phyloP scores from a whole-genome alignment of 2,797 vertebrate species.

The Chromobotia macracanthus region DNA sequence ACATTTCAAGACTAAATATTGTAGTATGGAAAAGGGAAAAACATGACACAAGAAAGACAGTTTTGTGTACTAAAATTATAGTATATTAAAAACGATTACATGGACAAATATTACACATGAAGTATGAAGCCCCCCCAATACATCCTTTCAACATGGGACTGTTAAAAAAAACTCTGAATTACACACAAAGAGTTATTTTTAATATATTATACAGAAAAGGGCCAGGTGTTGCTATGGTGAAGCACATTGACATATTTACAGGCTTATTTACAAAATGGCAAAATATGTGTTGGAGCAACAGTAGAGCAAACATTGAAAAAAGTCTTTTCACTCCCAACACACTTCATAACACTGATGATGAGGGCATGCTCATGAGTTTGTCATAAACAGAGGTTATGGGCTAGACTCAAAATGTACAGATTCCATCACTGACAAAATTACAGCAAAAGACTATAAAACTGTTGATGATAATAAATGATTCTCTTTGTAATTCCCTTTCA shows the following conservation, averaged over 20 bases:
- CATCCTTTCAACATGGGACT: conserved; percentile 87
- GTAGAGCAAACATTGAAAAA: too few species aligned
- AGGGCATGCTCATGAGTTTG: too few species aligned
- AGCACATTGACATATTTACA: conserved; percentile 63
- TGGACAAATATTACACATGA: conserved; percentile 88
- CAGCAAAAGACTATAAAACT: too few species aligned
- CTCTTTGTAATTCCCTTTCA: too few species aligned
- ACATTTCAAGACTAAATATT: neutral
- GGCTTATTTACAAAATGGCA: conserved; percentile 56
- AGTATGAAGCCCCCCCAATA: conserved; percentile 89
- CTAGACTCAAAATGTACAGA: neutral
- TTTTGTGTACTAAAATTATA: conserved; percentile 14
- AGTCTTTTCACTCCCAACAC: neutral
- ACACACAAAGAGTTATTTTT: conserved; percentile 76
- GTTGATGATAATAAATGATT: too few species aligned
- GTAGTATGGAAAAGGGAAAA: neutral
- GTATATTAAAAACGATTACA: conserved; percentile 88
- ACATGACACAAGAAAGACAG: neutral
- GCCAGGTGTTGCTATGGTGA: too few species aligned
- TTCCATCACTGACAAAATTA: neutral
- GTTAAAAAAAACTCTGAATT: conserved; percentile 83
- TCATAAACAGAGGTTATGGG: neutral
- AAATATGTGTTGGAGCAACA: too few species aligned
- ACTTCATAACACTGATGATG: neutral
- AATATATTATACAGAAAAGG: conserved; percentile 72